Evolutionary conservation across 2,113 vertebrate species (phyloP).

Genomic region (Aramus guarauna): DNA sequence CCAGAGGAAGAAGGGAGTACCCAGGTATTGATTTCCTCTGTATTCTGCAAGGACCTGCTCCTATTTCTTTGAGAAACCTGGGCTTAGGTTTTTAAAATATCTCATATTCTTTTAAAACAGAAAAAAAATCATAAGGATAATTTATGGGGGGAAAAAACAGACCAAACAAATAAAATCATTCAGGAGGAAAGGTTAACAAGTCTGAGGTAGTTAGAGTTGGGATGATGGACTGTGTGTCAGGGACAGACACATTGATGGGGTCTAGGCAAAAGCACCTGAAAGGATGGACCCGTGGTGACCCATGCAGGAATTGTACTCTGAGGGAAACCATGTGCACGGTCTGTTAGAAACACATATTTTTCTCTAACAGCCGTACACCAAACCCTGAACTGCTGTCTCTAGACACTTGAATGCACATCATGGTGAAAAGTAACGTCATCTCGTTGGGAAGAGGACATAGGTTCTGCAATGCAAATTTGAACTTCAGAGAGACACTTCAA

Average conservation of each 20-base stretch:
- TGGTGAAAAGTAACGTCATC: background rate
- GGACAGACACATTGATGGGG: accelerated
- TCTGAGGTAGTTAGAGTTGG: background rate
- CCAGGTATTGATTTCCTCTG: background rate
- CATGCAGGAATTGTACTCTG: accelerated
- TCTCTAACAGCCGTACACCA: background rate
- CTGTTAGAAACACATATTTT: background rate
- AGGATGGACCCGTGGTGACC: background rate
- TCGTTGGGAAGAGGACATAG: background rate
- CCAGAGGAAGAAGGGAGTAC: background rate
- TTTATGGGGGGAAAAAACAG: background rate
- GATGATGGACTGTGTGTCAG: background rate
- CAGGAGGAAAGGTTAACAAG: background rate
- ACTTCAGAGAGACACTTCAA: background rate
- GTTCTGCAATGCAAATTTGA: background rate
- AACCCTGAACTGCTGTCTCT: background rate
- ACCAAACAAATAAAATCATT: background rate
- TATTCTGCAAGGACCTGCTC: background rate
- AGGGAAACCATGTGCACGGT: accelerated
- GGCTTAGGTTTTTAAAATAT: background rate
- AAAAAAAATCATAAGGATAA: background rate
- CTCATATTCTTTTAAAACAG: background rate
- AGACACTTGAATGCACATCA: background rate
- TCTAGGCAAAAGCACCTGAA: background rate
- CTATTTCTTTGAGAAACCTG: background rate